phyloP scores from a whole-genome alignment of 2,113 vertebrate genomes.

The Petroica traversi region DNA sequence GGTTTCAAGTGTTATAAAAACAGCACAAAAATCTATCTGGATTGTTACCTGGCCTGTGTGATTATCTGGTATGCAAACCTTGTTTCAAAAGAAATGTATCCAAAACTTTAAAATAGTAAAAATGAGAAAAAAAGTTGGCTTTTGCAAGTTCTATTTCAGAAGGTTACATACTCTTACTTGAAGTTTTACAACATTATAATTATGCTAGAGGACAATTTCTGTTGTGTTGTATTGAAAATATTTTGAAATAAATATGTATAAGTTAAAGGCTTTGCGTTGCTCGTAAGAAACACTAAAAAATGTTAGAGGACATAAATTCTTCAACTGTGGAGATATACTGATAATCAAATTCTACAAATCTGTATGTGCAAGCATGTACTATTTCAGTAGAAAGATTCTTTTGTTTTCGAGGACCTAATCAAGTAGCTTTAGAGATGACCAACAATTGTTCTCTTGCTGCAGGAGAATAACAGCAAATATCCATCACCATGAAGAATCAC shows the following conservation, averaged over 20 bases:
- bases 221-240: not conserved
- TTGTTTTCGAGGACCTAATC: not conserved
- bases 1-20: not conserved
- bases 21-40: not conserved
- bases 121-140: not conserved
- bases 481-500: constrained; percentile 40
- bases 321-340: not conserved
- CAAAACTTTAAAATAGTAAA: not conserved
- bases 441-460: not conserved
- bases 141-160: not conserved
- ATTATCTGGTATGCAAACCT: not conserved
- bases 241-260: not conserved
- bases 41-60: not conserved
- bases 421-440: not conserved
- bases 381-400: not conserved
- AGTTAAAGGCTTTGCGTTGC: not conserved
- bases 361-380: not conserved
- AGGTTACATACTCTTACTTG: not conserved
- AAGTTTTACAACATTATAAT: not conserved
- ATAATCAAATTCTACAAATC: not conserved
- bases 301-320: not conserved
- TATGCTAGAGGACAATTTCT: not conserved
- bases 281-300: not conserved
- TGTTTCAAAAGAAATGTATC: not conserved
- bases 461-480: constrained; percentile 23